phyloP scores from a whole-genome alignment of 2,113 vertebrate genomes.

The Tenrec ecaudatus region DNA sequence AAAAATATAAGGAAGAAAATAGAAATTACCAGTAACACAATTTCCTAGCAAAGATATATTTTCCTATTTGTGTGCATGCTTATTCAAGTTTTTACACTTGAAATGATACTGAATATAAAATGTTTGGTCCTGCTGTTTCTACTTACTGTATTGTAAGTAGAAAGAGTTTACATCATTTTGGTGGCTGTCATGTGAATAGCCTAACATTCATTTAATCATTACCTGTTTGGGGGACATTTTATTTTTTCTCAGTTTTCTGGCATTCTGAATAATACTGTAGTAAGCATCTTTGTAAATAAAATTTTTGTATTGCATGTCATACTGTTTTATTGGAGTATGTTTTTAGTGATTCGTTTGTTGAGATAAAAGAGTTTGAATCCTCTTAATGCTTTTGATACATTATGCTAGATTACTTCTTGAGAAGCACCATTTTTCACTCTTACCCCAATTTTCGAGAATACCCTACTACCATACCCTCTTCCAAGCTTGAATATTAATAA shows the following conservation, averaged over 20 bases:
- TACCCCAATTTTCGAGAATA: conserved; percentile 44
- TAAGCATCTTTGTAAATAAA: conserved; percentile 54
- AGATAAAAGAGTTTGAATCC: conserved; percentile 13
- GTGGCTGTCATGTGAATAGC: conserved; percentile 37
- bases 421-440: conserved; percentile 35
- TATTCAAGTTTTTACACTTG: conserved; percentile 32
- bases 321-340: conserved; percentile 47
- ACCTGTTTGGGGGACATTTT: background rate
- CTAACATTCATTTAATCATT: conserved; percentile 45
- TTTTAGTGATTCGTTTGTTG: conserved; percentile 59
- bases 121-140: conserved; percentile 51
- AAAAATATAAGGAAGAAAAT: background rate
- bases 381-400: conserved; percentile 33
- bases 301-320: conserved; percentile 34
- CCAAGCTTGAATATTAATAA: conserved; percentile 19
- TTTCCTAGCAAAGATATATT: conserved; percentile 27
- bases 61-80: conserved; percentile 30
- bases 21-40: conserved; percentile 46
- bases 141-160: conserved; percentile 26
- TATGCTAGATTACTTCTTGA: conserved; percentile 37
- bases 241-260: background rate
- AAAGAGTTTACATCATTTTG: conserved; percentile 31
- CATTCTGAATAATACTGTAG: conserved; percentile 48
- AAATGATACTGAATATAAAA: conserved; percentile 43
- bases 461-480: background rate